A percentile compares a stretch with the other conserved stretches of the same genome.
phyloP scores from a whole-genome alignment of 2,888 invertebrate species.

The Zaprionus lineosus region DNA sequence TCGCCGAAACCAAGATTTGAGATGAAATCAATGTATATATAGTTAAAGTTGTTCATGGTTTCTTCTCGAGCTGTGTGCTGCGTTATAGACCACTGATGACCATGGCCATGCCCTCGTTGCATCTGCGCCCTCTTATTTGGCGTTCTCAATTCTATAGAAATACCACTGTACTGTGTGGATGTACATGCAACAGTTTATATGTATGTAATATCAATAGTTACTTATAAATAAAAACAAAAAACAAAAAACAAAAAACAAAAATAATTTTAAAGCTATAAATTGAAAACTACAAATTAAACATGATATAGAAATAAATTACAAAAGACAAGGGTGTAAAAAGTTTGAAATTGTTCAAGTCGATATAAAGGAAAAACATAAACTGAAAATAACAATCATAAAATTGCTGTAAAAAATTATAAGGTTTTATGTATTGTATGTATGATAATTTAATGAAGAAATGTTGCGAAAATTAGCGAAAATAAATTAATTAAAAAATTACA shows the following conservation, averaged over 20 bases:
- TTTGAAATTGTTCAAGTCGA: conserved; percentile 65
- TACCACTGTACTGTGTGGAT: conserved; percentile 9
- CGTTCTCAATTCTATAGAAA: conserved; percentile 42
- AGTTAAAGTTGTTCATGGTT: conserved; percentile 60
- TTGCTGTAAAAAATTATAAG: conserved; percentile 64
- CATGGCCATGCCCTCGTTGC: conserved; percentile 17
- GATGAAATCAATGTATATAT: conserved; percentile 56
- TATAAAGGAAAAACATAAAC: conserved; percentile 33
- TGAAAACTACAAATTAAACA: conserved; percentile 37
- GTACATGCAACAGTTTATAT: conserved; percentile 17
- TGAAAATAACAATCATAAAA: conserved; percentile 40
- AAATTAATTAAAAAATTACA: conserved; percentile 44
- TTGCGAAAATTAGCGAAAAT: conserved; percentile 71
- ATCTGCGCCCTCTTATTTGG: conserved; percentile 29
- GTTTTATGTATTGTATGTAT: conserved; percentile 71
- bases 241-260: conserved; percentile 28
- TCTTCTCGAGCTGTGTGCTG: conserved; percentile 38
- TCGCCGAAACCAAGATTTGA: conserved; percentile 19
- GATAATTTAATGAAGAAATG: conserved; percentile 61
- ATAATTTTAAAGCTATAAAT: conserved; percentile 24
- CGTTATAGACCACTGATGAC: background rate
- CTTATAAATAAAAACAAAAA: conserved; percentile 11
- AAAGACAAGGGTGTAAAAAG: conserved; percentile 66
- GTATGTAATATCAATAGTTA: conserved; percentile 39
- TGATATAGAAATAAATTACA: conserved; percentile 12